Percentiles rank a stretch among this genome's conserved stretches.
Evolutionary conservation across 2,797 vertebrate genomes (phyloP).

Genomic region (Tolypeutes matacus): DNA sequence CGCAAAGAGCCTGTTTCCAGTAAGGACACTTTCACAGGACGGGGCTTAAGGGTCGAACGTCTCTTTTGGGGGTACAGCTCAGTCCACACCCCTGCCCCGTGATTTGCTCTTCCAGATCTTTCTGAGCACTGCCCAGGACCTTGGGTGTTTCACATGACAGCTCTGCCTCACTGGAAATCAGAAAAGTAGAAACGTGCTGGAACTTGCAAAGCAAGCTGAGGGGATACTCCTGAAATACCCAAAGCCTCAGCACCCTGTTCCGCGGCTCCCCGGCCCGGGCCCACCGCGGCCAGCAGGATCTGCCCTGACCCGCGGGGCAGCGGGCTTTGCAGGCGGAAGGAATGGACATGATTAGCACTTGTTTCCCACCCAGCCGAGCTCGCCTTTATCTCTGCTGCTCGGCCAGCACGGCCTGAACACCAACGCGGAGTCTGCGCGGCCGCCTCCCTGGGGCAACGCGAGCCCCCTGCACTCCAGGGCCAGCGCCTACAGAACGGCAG

Average conservation of each 20-base stretch:
- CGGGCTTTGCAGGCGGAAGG: accelerated
- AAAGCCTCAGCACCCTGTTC: accelerated
- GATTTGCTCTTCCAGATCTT: accelerated
- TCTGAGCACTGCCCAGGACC: accelerated
- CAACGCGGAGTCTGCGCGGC: accelerated
- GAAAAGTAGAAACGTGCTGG: neutral
- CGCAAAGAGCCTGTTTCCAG: no score
- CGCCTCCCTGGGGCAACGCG: no score
- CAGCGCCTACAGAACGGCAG: neutral
- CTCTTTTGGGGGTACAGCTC: no score
- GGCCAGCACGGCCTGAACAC: neutral
- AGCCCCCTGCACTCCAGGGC: neutral
- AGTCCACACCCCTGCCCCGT: no score
- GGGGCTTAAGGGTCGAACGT: no score
- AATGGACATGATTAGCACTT: accelerated
- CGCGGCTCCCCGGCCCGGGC: accelerated
- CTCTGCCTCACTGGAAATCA: neutral
- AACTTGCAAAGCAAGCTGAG: accelerated
- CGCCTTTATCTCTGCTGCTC: accelerated
- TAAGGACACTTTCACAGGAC: no score
- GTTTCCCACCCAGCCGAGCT: neutral
- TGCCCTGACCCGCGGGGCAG: accelerated
- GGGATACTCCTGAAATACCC: accelerated
- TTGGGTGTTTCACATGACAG: no score
- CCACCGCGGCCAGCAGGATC: accelerated